Conservation (phyloP, 2,888 invertebrate species). For the Lasioglossum morio region DNA sequence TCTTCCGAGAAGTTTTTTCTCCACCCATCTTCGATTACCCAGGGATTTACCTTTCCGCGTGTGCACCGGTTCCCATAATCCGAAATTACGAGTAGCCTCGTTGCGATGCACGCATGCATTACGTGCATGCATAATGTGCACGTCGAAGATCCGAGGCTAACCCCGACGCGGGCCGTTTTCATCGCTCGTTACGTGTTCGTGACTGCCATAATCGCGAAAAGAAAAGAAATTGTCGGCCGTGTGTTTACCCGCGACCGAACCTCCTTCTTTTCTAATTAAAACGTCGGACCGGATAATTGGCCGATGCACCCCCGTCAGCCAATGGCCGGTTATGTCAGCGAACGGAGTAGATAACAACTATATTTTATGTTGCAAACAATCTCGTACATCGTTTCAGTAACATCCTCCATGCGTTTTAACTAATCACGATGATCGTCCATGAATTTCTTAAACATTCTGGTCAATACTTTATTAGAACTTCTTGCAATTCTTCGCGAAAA, state of each 20-base stretch:
- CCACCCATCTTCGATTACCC: conserved; percentile 42
- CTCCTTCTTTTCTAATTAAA: conserved; percentile 12
- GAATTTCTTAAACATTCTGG: background rate
- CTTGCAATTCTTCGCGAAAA: too few species aligned
- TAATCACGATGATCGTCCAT: background rate
- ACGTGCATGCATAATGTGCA: conserved; percentile 60
- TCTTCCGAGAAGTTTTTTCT: conserved; percentile 7
- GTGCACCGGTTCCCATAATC: conserved; percentile 63
- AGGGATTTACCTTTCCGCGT: conserved; percentile 39
- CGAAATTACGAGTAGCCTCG: conserved; percentile 63
- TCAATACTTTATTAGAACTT: background rate
- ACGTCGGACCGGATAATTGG: conserved; percentile 30
- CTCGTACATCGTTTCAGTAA: background rate
- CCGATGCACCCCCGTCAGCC: background rate
- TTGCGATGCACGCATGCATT: conserved; percentile 55
- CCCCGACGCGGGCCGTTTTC: conserved; percentile 22
- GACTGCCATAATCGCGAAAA: background rate
- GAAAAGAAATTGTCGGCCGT: background rate
- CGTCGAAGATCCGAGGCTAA: conserved; percentile 26
- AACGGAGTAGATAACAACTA: background rate
- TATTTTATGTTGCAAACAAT: background rate
- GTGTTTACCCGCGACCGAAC: background rate
- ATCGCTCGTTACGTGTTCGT: conserved; percentile 53
- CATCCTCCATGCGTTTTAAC: background rate
- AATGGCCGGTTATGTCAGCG: background rate